phyloP scores from a whole-genome alignment of 23 tunicate genomes.

The Halocynthia aurantium region DNA sequence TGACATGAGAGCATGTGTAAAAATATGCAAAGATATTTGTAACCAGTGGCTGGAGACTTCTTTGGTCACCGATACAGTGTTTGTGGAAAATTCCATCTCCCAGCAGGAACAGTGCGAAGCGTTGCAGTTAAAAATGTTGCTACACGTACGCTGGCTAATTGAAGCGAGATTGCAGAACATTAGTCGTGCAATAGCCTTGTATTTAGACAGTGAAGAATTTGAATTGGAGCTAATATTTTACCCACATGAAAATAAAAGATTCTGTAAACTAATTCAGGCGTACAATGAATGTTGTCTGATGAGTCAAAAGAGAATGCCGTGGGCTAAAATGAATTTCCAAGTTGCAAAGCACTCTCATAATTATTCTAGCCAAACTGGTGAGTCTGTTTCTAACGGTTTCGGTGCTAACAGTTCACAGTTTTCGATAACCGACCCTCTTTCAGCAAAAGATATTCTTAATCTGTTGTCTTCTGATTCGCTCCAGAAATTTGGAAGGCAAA shows the following conservation, averaged over 20 bases:
- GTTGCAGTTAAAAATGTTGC: slow-evolving; percentile 37
- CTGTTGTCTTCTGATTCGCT: slow-evolving; percentile 1
- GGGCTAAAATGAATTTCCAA: not conserved
- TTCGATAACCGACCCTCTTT: not conserved
- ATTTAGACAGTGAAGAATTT: slow-evolving; percentile 17
- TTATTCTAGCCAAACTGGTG: not conserved
- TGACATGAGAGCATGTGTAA: slow-evolving; percentile 53
- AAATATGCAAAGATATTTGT: slow-evolving; percentile 60
- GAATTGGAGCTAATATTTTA: slow-evolving; percentile 40
- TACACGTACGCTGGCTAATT: slow-evolving; percentile 29
- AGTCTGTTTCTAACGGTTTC: not conserved
- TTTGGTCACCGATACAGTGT: not conserved
- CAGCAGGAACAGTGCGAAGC: slow-evolving; percentile 8
- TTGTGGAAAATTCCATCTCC: not conserved
- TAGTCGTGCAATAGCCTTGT: slow-evolving; percentile 11
- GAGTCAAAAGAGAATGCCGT: not conserved
- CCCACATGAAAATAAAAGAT: slow-evolving; percentile 44
- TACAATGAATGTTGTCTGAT: slow-evolving; percentile 29
- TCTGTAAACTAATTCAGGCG: slow-evolving; percentile 69
- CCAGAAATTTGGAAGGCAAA: not conserved
- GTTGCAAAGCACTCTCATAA: not conserved
- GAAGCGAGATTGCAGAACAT: slow-evolving; percentile 35
- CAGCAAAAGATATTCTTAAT: not conserved
- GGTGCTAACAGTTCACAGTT: not conserved
- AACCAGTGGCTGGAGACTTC: slow-evolving; percentile 20